Evolutionary conservation across 35 echinoderm and acorn worm species (phyloP).

Genomic region (Stichopus chloronotus): DNA sequence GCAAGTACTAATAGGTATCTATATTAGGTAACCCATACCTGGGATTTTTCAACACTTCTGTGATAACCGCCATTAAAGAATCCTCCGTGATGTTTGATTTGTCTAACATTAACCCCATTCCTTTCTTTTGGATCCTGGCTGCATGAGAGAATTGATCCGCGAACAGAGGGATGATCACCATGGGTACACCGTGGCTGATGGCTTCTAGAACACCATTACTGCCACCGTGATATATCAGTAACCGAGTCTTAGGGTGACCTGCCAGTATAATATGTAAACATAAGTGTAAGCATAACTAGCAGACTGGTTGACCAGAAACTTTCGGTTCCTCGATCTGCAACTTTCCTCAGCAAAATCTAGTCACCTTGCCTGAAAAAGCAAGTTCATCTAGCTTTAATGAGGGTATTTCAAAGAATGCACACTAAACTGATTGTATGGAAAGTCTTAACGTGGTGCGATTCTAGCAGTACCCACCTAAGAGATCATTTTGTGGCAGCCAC

Average conservation of each 20-base stretch:
- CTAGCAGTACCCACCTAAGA: slow-evolving; percentile 63
- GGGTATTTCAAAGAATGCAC: too few relatives aligned
- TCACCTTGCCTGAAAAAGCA: too few relatives aligned
- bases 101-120: slow-evolving; percentile 56
- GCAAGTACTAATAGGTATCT: too few relatives aligned
- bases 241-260: slow-evolving; percentile 31
- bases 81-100: slow-evolving; percentile 36
- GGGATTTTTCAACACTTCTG: slow-evolving; percentile 48
- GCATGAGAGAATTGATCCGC: slow-evolving; percentile 31
- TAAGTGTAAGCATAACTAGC: neutral
- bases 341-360: too few relatives aligned
- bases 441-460: too few relatives aligned
- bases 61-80: slow-evolving; percentile 19
- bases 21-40: neutral
- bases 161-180: slow-evolving; percentile 38
- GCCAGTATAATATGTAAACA: neutral
- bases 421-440: too few relatives aligned
- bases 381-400: too few relatives aligned
- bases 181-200: slow-evolving; percentile 39
- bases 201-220: slow-evolving; percentile 43
- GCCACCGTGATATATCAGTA: slow-evolving; percentile 48
- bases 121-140: slow-evolving; percentile 35
- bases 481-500: slow-evolving; percentile 77
- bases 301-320: too few relatives aligned
- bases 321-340: too few relatives aligned